Evolutionary conservation across 2,888 invertebrate species (phyloP), one percentile per base, ranked within the genome.

Genomic region (Drosophila lutescens): DNA sequence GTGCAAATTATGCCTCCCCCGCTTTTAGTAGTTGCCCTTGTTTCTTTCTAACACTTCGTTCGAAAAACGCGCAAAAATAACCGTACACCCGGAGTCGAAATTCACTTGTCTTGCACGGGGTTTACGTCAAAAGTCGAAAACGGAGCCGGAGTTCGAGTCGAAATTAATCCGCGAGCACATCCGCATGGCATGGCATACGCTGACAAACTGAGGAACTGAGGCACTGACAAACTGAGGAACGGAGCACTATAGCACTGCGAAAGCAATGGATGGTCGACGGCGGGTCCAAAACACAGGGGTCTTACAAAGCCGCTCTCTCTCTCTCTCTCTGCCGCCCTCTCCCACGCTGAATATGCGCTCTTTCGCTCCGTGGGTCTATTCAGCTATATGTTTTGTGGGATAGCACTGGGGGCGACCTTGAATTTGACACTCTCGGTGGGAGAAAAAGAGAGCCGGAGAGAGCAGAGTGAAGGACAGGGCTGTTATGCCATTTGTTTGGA

Each of bases 151-250:
- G n/a, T 41, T 58, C 17, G 34, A 43, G 12, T 1, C 9, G 56
- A 70, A 56, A 57, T 59, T 49, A 70, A 78, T 73, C 82, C 82
- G 84, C 71, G 72, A 82, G 67, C 85, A 84, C 83, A 76, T 77
- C 83, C 83, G 70, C 68, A 80, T 70, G 74, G 85, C 76, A 81
- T 56, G 53, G 80, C 81, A 75, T 73, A 73, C 82, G 83, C 80
- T 82, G 84, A 79, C 76, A 74, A 84, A 84, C 83, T 84, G 69
- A 76, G 74, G 15, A 54, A 32, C 58, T 17, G 23, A 56, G n/a
- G 4, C 38, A 26, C 26, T 15, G 49, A 63, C 62, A 15, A 44
- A 55, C 30, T 30, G 30, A 30, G 30, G 6, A 26, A 26, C 26
- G 26, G 26, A 26, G 26, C 20, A 4, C 23, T 6, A 26, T 26